Conservation (phyloP, 2,888 invertebrate species). For the Drosophila subsilvestris region DNA sequence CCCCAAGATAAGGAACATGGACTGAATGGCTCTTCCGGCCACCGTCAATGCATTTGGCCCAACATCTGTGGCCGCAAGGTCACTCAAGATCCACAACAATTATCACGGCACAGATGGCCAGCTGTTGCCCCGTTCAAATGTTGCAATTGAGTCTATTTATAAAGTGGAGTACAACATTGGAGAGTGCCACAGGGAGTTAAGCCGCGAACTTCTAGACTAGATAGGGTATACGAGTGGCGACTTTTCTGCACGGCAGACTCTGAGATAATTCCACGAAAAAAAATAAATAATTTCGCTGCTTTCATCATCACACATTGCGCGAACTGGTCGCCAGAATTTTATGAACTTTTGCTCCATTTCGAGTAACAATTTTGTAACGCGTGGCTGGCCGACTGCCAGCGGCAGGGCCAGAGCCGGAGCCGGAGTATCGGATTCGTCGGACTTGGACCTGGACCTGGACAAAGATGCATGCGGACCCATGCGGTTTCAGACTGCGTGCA, state of each 20-base stretch:
- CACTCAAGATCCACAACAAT: constrained; percentile 37
- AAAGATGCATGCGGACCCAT: constrained; percentile 9
- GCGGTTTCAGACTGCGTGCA: constrained; percentile 38
- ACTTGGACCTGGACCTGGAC: background rate
- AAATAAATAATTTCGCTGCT: constrained; percentile 13
- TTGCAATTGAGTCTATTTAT: constrained; percentile 31
- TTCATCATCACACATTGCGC: constrained; percentile 11
- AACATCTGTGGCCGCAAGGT: constrained; percentile 46
- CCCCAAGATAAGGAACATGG: constrained; percentile 20
- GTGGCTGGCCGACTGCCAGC: constrained; percentile 60
- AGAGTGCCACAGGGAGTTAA: too few species aligned
- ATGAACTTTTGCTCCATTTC: constrained; percentile 76
- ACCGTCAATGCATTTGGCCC: constrained; percentile 36
- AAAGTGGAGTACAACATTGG: background rate
- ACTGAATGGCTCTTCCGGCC: constrained; percentile 38
- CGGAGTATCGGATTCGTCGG: background rate
- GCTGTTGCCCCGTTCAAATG: constrained; percentile 41
- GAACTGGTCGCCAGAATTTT: constrained; percentile 44
- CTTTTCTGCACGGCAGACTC: too few species aligned
- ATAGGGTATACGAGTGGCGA: constrained; percentile 5
- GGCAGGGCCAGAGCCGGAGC: background rate
- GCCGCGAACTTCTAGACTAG: background rate
- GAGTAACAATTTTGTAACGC: constrained; percentile 42
- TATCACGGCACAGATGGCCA: constrained; percentile 18
- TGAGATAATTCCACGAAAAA: constrained; percentile 35